These are phyloP conservation scores for Agapornis roseicollis DNA, from an alignment of 2,113 vertebrate species.

Conservation along the genomic window DNA sequence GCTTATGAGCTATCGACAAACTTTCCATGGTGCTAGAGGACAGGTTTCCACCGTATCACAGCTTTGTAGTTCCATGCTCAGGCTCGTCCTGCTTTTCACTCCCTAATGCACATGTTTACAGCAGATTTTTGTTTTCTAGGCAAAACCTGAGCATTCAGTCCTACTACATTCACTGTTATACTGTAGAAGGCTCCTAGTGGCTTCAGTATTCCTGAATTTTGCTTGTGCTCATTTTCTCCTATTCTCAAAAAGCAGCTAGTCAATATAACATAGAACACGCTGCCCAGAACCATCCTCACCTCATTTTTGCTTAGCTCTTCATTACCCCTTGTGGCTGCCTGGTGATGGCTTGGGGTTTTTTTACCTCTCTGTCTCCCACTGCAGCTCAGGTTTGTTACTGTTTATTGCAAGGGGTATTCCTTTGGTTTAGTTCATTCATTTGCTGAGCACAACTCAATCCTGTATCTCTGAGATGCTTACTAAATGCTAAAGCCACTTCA, in stretches of 20 bases:
- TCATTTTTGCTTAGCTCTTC: not conserved
- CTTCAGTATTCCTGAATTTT: not conserved
- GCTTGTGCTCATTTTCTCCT: not conserved
- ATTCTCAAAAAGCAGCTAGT: not conserved
- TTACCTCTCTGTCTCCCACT: not conserved
- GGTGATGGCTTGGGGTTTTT: not conserved
- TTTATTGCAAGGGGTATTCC: not conserved
- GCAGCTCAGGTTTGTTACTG: not conserved
- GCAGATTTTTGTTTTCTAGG: not conserved
- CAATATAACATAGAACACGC: not conserved
- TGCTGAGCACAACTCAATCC: not conserved
- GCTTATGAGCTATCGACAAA: not conserved
- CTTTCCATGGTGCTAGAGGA: too few species aligned
- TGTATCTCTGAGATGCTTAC: not conserved
- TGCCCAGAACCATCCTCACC: not conserved
- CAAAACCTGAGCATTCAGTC: not conserved
- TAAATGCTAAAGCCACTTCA: not conserved
- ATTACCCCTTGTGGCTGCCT: not conserved
- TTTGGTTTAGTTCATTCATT: not conserved
- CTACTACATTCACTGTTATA: too few species aligned
- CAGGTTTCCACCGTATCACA: not conserved
- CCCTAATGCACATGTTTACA: not conserved
- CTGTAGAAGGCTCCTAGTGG: not conserved
- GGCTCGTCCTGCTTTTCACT: not conserved
- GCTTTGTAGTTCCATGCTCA: not conserved